phyloP scores from a whole-genome alignment of 1,140 invertebrate genomes.

The Eumaeus atala region DNA sequence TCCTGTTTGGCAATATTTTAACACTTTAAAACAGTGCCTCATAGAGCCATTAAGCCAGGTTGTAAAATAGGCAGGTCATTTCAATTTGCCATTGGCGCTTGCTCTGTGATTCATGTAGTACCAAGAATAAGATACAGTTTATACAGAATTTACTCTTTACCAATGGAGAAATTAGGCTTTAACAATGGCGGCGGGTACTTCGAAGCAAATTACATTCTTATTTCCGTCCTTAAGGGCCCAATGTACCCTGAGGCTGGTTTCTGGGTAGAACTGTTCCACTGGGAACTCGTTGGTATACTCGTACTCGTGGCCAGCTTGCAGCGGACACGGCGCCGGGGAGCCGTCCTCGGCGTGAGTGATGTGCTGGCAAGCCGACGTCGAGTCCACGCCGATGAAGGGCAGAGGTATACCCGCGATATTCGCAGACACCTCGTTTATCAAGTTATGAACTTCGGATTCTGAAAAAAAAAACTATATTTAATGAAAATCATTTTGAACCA shows the following conservation, averaged over 20 bases:
- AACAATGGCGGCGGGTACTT: slow-evolving; percentile 77
- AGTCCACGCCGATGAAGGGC: slow-evolving; percentile 78
- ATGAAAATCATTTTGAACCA: no score
- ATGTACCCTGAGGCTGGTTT: slow-evolving; percentile 72
- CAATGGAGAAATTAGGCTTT: background rate
- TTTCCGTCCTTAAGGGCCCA: slow-evolving; percentile 74
- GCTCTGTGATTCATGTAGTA: no score
- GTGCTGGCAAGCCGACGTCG: slow-evolving; percentile 73
- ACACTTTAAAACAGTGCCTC: no score
- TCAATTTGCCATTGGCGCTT: no score
- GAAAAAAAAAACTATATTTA: slow-evolving; percentile 46
- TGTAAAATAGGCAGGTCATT: no score
- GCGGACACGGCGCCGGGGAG: slow-evolving; percentile 32
- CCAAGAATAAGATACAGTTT: no score
- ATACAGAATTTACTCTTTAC: no score
- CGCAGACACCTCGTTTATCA: slow-evolving; percentile 73
- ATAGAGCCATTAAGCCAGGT: no score
- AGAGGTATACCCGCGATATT: slow-evolving; percentile 68
- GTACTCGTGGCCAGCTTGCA: slow-evolving; percentile 34
- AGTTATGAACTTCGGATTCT: slow-evolving; percentile 49
- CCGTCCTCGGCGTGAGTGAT: slow-evolving; percentile 66
- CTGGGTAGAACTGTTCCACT: slow-evolving; percentile 35
- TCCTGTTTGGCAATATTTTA: no score
- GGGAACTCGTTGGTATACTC: slow-evolving; percentile 36
- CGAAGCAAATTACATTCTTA: slow-evolving; percentile 76